Evolutionary conservation across 2,797 vertebrate species (phyloP).

Genomic region (Hyperoplus immaculatus): DNA sequence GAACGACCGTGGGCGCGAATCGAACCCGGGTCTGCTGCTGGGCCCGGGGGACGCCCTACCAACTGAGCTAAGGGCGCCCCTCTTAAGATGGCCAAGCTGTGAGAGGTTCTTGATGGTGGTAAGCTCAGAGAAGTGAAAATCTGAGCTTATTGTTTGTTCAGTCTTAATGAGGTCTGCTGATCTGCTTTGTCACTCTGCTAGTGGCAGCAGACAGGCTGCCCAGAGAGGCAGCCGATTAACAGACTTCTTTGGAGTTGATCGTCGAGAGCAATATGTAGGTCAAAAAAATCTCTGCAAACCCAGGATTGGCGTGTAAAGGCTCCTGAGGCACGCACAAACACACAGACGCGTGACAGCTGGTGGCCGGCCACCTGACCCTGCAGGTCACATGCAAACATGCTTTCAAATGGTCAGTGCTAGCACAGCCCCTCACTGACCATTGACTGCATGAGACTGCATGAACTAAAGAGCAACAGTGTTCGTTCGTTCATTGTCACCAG

Average conservation of each 20-base stretch:
- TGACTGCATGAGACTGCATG: slow-evolving; percentile 7
- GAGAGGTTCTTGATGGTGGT: not conserved
- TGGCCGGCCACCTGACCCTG: slow-evolving; percentile 60
- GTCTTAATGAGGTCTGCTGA: slow-evolving; percentile 77
- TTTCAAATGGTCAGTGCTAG: slow-evolving; percentile 41
- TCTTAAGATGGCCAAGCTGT: slow-evolving; percentile 21
- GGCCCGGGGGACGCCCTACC: too few species aligned
- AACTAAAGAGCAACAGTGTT: slow-evolving; percentile 25
- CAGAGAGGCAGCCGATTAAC: slow-evolving; percentile 72
- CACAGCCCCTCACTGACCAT: slow-evolving; percentile 37
- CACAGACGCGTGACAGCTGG: slow-evolving; percentile 73
- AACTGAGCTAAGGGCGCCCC: too few species aligned
- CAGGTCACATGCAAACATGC: slow-evolving; percentile 70
- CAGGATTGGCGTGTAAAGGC: slow-evolving; percentile 25
- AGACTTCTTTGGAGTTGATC: slow-evolving; percentile 69
- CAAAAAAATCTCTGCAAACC: slow-evolving; percentile 58
- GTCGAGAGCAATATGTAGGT: slow-evolving; percentile 77
- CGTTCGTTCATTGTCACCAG: slow-evolving; percentile 43
- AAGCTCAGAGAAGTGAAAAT: slow-evolving; percentile 67
- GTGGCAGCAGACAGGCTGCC: slow-evolving; percentile 52
- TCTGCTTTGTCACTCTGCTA: slow-evolving; percentile 73
- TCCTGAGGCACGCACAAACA: slow-evolving; percentile 15
- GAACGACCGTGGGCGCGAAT: too few species aligned
- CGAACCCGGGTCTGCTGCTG: too few species aligned
- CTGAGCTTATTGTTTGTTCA: slow-evolving; percentile 74